Conservation (phyloP, 2,113 vertebrate genomes). For the Myxocyprinus asiaticus region DNA sequence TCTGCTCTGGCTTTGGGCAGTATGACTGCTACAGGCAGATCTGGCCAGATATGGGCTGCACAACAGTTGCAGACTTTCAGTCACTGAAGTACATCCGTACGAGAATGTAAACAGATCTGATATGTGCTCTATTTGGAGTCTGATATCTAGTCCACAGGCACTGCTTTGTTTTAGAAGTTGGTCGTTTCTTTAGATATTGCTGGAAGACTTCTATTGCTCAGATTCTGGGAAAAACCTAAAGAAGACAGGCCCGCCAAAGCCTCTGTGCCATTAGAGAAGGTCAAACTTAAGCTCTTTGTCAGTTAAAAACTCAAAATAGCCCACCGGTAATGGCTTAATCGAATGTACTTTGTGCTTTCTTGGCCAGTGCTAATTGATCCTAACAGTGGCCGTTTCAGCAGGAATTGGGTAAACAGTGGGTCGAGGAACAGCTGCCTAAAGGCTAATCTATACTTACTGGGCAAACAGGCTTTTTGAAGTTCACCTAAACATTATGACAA, state of each 20-base stretch:
- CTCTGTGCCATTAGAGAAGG: neutral
- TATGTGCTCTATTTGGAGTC: constrained; percentile 37
- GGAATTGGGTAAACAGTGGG: neutral
- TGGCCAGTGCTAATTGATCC: constrained; percentile 20
- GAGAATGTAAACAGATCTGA: neutral
- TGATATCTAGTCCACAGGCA: constrained; percentile 14
- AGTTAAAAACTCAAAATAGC: constrained; percentile 52
- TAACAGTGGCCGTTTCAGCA: constrained; percentile 40
- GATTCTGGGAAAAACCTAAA: constrained; percentile 4
- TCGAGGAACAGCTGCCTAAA: neutral
- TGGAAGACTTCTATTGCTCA: neutral
- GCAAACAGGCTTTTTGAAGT: too few species aligned
- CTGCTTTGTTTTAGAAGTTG: constrained; percentile 30
- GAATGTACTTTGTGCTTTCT: constrained; percentile 40
- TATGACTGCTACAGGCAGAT: constrained; percentile 14
- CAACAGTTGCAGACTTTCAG: neutral
- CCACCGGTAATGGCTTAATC: constrained; percentile 53
- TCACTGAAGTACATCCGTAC: too few species aligned
- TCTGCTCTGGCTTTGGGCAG: constrained; percentile 10
- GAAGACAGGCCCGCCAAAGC: neutral
- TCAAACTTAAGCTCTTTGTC: neutral
- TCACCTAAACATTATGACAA: too few species aligned
- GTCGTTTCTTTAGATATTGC: neutral
- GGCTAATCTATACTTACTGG: too few species aligned
- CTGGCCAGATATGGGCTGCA: constrained; percentile 11